Base-by-base conservation (phyloP, 2,113 vertebrate species). In the Bucco capensis region DNA sequence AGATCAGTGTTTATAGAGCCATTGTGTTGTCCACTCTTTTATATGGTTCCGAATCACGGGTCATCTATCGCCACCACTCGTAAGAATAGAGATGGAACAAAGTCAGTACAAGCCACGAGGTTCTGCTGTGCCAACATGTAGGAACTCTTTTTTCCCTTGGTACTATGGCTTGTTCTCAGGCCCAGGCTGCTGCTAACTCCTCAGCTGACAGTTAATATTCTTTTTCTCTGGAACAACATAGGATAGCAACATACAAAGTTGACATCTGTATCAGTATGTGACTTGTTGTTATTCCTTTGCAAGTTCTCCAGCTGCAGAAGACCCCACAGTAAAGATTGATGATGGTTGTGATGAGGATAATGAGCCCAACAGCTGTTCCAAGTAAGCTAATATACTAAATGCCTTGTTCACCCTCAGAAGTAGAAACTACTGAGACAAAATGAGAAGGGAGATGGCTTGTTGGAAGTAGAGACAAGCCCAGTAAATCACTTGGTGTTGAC, bases 241-340 rank as follows among this genome's bases (percentile, higher is more conserved):
- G 35, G 6, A 2, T 74, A 51, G 25, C 25, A 27, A 30, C 50
- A 19, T 57, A 10, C 44, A 4, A 71, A 75, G 22, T 1, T 91
- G 66, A 61, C 11, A n/a, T 72, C 62, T 79, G 18, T 72, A 46
- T 81, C 46, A 50, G 35, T 54, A 19, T 60, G 23, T 90, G 80
- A 84, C 15, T 86, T 58, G 11, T n/a, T 67, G 3, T 69, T 89
- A 28, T 81, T 89, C 65, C 53, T 69, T 76, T 96, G 19, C 31
- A 83, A 97, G 98, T 93, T 89, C 94, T 95, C 67, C 74, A 78
- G 28, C 93, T 93, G 88, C 96, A 89, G 95, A 97, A 73, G 98
- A 98, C 40, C 95, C 98, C 54, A 96, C 96, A 70, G 95, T 98
- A 53, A 93, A 97, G 91, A 98, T 99, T 80, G 98, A 99, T 92